Evolutionary conservation across 2,797 vertebrate species (phyloP), one percentile per base, ranked within the genome.

Genomic region (Melanotaenia nigrans): DNA sequence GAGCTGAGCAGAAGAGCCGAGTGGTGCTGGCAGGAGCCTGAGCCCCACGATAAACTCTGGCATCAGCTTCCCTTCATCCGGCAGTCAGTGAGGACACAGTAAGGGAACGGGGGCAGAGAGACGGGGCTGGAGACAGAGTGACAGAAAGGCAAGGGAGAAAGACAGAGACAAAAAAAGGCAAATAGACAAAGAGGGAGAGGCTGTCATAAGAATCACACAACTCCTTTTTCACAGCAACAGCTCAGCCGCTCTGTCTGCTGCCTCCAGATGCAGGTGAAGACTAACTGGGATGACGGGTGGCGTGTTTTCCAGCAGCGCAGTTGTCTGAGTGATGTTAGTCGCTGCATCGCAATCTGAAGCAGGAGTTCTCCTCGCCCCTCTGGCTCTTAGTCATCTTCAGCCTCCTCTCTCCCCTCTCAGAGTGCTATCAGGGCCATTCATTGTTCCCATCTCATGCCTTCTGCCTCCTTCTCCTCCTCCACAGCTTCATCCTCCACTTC

Each of bases 11-110:
- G 87, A 86, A 69, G 83, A 90, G 91, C 87, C 64, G 89, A 91
- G 89, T 89, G 89, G 79, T 79, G 89, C 91, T 93, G 91, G 90
- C 87, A 92, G 92, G 86, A 93, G 90, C 92, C 91, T 79, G 92
- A 94, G 92, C 92, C 90, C 90, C 90, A 89, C 89, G 84, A 94
- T 95, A 94, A 94, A 95, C 94, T 95, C 93, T 92, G 92, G 92
- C 93, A 94, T 94, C 94, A 94, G 93, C 92, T 93, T 92, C 90
- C 88, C 92, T 92, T 90, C 92, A 93, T 93, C 93, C 89, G 88
- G 85, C 93, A 94, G 92, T 94, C 90, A 87, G 90, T 53, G 90
- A 93, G 92, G 90, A 93, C 89, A 89, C 89, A 80, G 90, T 66
- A 84, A 91, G 90, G 82, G 90, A 64, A 79, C 84, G 79, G 90